Base-by-base conservation (phyloP, 2,797 vertebrate species). In the Pteronotus mesoamericanus region DNA sequence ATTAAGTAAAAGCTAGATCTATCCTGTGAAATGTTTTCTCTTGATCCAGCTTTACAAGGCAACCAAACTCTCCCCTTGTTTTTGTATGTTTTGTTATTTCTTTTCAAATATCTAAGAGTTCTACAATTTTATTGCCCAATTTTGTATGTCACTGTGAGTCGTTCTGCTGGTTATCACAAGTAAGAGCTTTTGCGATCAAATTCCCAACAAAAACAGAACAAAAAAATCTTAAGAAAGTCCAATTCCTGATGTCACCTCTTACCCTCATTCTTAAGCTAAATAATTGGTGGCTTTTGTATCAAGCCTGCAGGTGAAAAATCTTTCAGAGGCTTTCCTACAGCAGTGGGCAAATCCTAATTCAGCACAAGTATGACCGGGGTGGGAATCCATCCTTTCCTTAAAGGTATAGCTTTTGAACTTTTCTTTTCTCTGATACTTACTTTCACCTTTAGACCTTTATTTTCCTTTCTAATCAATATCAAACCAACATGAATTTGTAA, bases 91-190 rank as follows among this genome's bases (percentile, higher is more conserved):
- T 92, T 97, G 72, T 83, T 95, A 80, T 87, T 91, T 91, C 29
- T 84, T 86, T 95, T 96, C 89, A 95, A 94, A 89, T 95, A 75
- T 93, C 80, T 83, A 72, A 91, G 84, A 84, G 19, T 48, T 86
- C 66, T 96, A 71, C 46, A 89, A 85, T 86, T 86, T 84, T 96
- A 93, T 91, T 97, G 72, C 55, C 29, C 82, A 96, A 94, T 94
- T 83, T 94, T 95, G 86, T 92, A 89, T 37, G 66, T 89, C 32
- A 72, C 34, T 80, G 55, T 96, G 95, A 96, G 59, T 97, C 94
- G 97, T 89, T 95, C 66, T 68, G 48, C 69, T 89, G 32, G 44
- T 92, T 84, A 61, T 77, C 68, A 94, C 53, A 46, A 91, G 57
- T 86, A 96, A 93, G 6, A 95, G 71, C 6, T 59, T 84, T 68